These are phyloP conservation scores for Helicoverpa zea DNA, from an alignment of 1,140 invertebrate species.

Conservation along the genomic window DNA sequence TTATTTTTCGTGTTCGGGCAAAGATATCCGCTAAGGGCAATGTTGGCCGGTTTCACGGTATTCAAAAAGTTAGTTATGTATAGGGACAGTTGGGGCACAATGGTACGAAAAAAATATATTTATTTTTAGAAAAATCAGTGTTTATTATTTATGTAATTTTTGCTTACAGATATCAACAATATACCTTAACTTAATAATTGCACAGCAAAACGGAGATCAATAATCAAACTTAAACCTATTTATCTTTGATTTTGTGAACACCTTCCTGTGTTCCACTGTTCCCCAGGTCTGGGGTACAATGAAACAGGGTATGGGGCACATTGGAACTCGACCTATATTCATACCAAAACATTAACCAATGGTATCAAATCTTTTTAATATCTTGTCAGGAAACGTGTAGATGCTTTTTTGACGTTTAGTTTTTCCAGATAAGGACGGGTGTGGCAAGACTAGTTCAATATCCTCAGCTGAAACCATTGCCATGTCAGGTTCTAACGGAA, in stretches of 20 bases:
- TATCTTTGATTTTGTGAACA: neutral
- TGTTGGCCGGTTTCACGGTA: too few species aligned
- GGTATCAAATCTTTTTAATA: conserved; percentile 1
- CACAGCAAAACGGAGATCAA: neutral
- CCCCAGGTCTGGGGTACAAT: conserved; percentile 9
- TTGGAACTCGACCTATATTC: conserved; percentile 6
- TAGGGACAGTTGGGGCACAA: conserved; percentile 12
- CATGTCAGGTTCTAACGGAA: conserved; percentile 22
- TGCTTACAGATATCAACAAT: neutral
- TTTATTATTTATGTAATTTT: conserved; percentile 1
- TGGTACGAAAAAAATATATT: conserved; percentile 1
- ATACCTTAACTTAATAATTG: neutral
- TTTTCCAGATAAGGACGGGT: neutral
- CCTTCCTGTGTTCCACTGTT: neutral
- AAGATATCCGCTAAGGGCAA: too few species aligned
- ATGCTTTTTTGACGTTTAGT: neutral
- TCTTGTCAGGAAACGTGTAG: neutral
- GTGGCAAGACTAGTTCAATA: neutral
- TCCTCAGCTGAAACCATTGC: conserved; percentile 7
- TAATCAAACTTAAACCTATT: conserved; percentile 1
- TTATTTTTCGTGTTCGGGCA: too few species aligned
- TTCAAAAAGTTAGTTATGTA: too few species aligned
- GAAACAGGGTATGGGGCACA: neutral
- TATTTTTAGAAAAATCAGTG: neutral
- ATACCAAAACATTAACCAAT: neutral